Percentiles rank a stretch among this genome's conserved stretches.
Evolutionary conservation across 2,797 vertebrate genomes (phyloP).

Genomic region (Jordanella pulchra): DNA sequence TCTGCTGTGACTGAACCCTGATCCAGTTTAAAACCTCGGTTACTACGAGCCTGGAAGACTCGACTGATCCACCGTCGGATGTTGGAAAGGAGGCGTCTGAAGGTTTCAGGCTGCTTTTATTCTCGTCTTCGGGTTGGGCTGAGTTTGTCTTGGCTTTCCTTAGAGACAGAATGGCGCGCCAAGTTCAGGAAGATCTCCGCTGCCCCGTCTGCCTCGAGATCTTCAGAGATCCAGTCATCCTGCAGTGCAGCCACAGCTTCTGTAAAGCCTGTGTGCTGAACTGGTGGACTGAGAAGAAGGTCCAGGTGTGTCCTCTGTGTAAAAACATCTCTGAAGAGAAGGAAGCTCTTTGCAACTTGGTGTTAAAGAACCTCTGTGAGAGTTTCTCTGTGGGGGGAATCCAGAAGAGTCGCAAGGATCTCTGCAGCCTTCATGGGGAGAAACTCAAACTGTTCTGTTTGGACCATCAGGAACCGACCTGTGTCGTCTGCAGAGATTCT

Average conservation of each 20-base stretch:
- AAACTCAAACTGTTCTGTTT: slow-evolving; percentile 12
- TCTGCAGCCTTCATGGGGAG: not conserved
- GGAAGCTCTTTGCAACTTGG: not conserved
- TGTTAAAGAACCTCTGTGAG: slow-evolving; percentile 12
- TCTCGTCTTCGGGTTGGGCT: not conserved
- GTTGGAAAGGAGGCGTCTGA: not conserved
- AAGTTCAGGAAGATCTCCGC: not conserved
- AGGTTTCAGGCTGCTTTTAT: no score
- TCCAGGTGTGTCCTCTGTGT: slow-evolving; percentile 10
- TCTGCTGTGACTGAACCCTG: not conserved
- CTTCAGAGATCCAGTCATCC: slow-evolving; percentile 19
- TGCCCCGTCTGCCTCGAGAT: slow-evolving; percentile 7
- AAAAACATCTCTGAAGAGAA: not conserved
- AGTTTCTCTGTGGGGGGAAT: not conserved
- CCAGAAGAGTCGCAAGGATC: no score
- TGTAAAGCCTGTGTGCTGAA: slow-evolving; percentile 17
- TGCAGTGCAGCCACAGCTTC: slow-evolving; percentile 25
- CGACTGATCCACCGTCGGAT: not conserved
- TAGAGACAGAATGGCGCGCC: not conserved
- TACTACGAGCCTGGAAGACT: not conserved
- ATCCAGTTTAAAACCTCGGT: not conserved
- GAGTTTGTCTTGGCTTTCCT: not conserved
- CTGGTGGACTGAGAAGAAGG: slow-evolving; percentile 10
- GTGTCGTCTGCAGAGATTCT: slow-evolving; percentile 10
- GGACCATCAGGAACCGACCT: not conserved